These are phyloP conservation scores for Jordanella pulchra DNA, from an alignment of 2,797 vertebrate species.

Conservation along the genomic window DNA sequence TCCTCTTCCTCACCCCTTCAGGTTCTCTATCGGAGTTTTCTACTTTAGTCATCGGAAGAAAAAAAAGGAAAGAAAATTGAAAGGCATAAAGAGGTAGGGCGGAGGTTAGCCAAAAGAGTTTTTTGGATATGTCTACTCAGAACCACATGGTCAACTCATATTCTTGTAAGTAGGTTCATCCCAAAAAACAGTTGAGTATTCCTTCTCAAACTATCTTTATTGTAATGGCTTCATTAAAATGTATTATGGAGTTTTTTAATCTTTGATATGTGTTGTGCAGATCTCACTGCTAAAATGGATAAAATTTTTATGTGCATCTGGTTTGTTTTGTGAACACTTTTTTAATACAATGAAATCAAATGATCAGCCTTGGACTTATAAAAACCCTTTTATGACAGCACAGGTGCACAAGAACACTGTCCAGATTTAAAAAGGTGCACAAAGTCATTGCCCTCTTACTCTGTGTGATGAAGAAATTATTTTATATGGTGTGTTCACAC, in stretches of 20 bases:
- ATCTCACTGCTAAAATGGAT: background rate
- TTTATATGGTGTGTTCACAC: too few species aligned
- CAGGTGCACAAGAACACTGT: background rate
- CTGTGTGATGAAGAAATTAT: too few species aligned
- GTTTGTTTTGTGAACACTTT: background rate
- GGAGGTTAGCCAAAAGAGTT: background rate
- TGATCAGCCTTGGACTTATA: background rate
- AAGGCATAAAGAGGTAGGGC: slow-evolving; percentile 37
- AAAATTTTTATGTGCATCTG: background rate
- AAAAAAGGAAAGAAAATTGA: slow-evolving; percentile 37
- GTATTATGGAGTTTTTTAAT: background rate
- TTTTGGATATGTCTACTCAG: slow-evolving; percentile 23
- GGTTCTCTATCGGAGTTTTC: slow-evolving; percentile 71
- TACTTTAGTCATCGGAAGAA: slow-evolving; percentile 64
- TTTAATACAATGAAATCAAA: background rate
- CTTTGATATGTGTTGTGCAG: background rate
- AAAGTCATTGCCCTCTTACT: background rate
- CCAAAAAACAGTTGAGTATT: background rate
- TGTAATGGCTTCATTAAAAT: background rate
- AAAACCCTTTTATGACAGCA: background rate
- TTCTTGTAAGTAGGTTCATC: background rate
- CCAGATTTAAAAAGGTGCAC: background rate
- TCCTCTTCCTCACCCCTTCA: slow-evolving; percentile 90
- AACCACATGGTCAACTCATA: slow-evolving; percentile 30
- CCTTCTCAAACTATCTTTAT: background rate